A percentile compares a stretch with the other conserved stretches of the same genome.
phyloP scores from a whole-genome alignment of 2,113 vertebrate species.

The Seriola aureovittata region DNA sequence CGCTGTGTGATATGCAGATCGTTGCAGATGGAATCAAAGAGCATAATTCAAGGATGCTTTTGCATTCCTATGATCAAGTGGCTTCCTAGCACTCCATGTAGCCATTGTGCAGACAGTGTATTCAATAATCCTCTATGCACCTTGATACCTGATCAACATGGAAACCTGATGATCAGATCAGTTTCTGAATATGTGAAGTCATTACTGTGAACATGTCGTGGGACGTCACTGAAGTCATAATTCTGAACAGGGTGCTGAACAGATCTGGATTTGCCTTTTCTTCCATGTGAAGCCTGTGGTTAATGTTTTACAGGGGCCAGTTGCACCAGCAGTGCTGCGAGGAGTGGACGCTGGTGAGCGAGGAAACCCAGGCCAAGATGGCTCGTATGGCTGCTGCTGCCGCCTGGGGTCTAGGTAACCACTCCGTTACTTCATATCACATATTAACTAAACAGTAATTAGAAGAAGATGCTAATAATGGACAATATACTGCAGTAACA shows the following conservation, averaged over 20 bases:
- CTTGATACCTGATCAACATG: neutral
- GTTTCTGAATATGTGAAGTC: constrained; percentile 3
- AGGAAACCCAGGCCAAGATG: constrained; percentile 98
- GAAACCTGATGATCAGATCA: neutral
- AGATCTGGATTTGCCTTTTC: constrained; percentile 20
- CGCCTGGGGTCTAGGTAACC: constrained; percentile 97
- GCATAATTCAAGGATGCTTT: neutral
- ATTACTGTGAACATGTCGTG: neutral
- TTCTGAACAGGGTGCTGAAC: neutral
- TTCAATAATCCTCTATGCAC: neutral
- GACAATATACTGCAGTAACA: neutral
- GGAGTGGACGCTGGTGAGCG: constrained; percentile 96
- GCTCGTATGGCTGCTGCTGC: constrained; percentile 99
- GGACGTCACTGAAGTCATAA: neutral
- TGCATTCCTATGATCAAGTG: neutral
- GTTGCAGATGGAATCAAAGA: neutral
- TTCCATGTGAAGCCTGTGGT: constrained; percentile 3
- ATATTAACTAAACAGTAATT: neutral
- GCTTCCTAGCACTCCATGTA: neutral
- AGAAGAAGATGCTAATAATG: neutral
- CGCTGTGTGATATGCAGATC: neutral
- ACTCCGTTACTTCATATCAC: neutral
- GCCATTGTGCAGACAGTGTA: neutral
- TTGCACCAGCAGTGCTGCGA: constrained; percentile 99
- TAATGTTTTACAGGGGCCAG: constrained; percentile 90